phyloP scores from a whole-genome alignment of 2,888 invertebrate species.

The Anorthoa munda region DNA sequence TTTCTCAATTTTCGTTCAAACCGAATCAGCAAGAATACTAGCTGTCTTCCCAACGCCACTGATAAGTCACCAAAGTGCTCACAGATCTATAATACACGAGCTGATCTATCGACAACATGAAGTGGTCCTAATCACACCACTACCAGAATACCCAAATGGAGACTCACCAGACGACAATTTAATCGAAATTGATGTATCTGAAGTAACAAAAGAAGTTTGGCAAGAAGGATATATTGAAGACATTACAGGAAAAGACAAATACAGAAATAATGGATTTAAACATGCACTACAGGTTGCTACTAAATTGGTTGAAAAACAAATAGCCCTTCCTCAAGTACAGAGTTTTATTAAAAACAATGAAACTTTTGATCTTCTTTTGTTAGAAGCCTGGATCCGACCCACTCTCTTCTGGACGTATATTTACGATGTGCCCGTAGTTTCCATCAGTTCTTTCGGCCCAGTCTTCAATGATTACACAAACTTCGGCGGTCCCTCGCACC shows the following conservation, averaged over 20 bases:
- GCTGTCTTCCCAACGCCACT: slow-evolving; percentile 52
- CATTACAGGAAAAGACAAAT: slow-evolving; percentile 1
- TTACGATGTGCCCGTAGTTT: slow-evolving; percentile 40
- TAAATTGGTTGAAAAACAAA: slow-evolving; percentile 36
- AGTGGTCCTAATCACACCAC: slow-evolving; percentile 42
- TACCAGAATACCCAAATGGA: slow-evolving; percentile 45
- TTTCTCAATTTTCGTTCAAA: background rate
- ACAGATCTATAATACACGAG: slow-evolving; percentile 44
- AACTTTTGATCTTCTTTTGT: slow-evolving; percentile 47
- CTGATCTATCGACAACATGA: slow-evolving; percentile 32
- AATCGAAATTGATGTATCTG: slow-evolving; percentile 52
- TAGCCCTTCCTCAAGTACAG: slow-evolving; percentile 30
- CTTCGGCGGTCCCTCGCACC: slow-evolving; percentile 36
- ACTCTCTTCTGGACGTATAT: slow-evolving; percentile 53
- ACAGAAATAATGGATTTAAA: slow-evolving; percentile 12
- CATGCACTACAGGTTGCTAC: slow-evolving; percentile 18
- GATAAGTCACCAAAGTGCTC: slow-evolving; percentile 35
- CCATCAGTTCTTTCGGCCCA: slow-evolving; percentile 43
- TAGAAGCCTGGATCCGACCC: slow-evolving; percentile 52
- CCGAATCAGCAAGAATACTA: slow-evolving; percentile 44
- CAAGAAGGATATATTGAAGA: slow-evolving; percentile 15
- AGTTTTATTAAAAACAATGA: slow-evolving; percentile 47
- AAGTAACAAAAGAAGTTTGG: slow-evolving; percentile 44
- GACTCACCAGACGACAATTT: slow-evolving; percentile 45
- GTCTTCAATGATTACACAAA: slow-evolving; percentile 44